A percentile compares a stretch with the other conserved stretches of the same genome.
phyloP scores from a whole-genome alignment of 2,113 vertebrate species.

The Noctilio leporinus region DNA sequence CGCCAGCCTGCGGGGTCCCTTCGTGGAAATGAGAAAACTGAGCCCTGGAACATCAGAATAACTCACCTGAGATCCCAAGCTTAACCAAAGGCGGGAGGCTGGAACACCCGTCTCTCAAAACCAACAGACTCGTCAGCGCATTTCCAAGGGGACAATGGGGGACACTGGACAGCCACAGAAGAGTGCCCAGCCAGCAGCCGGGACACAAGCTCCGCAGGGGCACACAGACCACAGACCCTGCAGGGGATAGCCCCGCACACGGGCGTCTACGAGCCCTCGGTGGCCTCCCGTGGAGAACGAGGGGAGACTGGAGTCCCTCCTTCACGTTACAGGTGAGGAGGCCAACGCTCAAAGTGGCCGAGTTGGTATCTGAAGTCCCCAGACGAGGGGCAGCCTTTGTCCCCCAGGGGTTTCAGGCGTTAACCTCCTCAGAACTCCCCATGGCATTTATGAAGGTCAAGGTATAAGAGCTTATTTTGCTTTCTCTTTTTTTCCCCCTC shows the following conservation, averaged over 20 bases:
- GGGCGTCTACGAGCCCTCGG: fast-evolving
- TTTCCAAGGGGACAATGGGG: no score
- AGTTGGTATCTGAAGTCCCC: neutral
- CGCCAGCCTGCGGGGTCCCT: neutral
- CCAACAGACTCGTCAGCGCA: neutral
- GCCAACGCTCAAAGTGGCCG: neutral
- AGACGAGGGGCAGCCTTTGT: neutral
- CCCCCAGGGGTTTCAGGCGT: fast-evolving
- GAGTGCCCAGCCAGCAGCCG: fast-evolving
- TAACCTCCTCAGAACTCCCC: neutral
- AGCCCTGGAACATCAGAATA: neutral
- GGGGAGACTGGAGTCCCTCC: neutral
- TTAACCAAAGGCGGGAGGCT: neutral
- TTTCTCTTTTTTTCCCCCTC: neutral
- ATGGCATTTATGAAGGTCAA: neutral
- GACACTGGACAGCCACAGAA: fast-evolving
- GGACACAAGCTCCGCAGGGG: no score
- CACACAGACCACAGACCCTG: no score
- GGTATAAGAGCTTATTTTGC: no score
- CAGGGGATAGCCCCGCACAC: no score
- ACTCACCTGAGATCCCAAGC: neutral
- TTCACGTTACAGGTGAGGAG: neutral
- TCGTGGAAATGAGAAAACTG: neutral
- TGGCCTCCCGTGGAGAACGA: fast-evolving
- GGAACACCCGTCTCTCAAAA: neutral